Evolutionary conservation across 2,113 vertebrate species (phyloP).

Genomic region (Misgurnus anguillicaudatus): DNA sequence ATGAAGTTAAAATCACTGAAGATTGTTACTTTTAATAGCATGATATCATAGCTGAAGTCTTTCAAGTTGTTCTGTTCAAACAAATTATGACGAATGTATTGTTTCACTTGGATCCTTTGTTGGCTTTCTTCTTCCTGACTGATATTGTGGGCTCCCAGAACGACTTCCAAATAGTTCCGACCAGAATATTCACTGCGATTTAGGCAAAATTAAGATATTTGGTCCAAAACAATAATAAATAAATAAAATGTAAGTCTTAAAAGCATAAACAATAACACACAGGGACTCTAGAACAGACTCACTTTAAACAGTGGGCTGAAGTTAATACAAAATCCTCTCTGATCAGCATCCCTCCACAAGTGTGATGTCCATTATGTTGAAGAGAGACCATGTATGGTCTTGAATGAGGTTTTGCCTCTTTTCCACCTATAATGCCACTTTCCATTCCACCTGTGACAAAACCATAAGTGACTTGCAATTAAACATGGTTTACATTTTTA

Average conservation of each 20-base stretch:
- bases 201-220: too few species aligned
- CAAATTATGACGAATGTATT: conserved; percentile 25
- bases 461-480: background rate
- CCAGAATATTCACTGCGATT: background rate
- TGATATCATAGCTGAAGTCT: conserved; percentile 36
- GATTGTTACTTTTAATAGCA: conserved; percentile 52
- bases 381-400: conserved; percentile 50
- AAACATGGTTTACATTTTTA: too few species aligned
- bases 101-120: conserved; percentile 46
- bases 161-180: background rate
- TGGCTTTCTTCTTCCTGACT: background rate
- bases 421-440: conserved; percentile 42
- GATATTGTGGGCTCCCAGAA: conserved; percentile 55
- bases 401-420: conserved; percentile 43
- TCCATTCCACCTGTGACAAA: conserved; percentile 22
- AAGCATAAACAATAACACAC: background rate
- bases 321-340: conserved; percentile 48
- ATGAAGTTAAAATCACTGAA: background rate
- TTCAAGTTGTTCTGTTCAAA: background rate
- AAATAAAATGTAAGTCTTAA: too few species aligned
- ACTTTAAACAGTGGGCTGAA: conserved; percentile 52
- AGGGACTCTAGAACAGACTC: background rate
- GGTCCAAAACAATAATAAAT: too few species aligned
- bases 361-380: conserved; percentile 24
- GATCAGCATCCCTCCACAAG: conserved; percentile 49